These are phyloP conservation scores for Actinostola sp. DNA, from an alignment of 92 coral and sea anemone species.

Conservation along the genomic window DNA sequence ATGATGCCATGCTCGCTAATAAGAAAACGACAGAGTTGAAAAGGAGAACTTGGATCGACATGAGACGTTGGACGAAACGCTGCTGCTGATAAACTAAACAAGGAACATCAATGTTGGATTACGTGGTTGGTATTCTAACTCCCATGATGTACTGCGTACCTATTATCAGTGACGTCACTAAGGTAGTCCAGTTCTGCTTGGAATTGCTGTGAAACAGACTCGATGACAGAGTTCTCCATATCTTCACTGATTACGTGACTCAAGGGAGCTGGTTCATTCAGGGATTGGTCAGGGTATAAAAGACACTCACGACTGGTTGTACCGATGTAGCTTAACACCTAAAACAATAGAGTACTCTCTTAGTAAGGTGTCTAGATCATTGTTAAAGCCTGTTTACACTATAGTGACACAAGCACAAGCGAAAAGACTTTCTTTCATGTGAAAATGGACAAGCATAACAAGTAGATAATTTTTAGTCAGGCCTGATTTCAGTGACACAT, in stretches of 20 bases:
- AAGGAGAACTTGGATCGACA: slow-evolving; percentile 84
- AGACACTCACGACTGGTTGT: slow-evolving; percentile 90
- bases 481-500: too few relatives aligned
- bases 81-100: slow-evolving; percentile 54
- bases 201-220: slow-evolving; percentile 74
- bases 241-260: slow-evolving; percentile 64
- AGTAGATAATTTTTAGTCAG: too few relatives aligned
- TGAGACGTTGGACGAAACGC: slow-evolving; percentile 77
- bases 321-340: slow-evolving; percentile 85
- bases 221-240: slow-evolving; percentile 81
- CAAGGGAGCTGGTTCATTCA: slow-evolving; percentile 96
- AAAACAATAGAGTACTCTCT: too few relatives aligned
- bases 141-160: slow-evolving; percentile 55
- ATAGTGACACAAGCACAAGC: too few relatives aligned
- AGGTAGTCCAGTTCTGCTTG: slow-evolving; percentile 60
- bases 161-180: slow-evolving; percentile 58
- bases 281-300: slow-evolving; percentile 85
- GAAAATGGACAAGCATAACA: too few relatives aligned
- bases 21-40: slow-evolving; percentile 91
- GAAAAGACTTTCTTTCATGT: too few relatives aligned
- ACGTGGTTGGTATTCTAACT: neutral
- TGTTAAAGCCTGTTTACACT: too few relatives aligned
- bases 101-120: neutral
- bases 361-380: too few relatives aligned
- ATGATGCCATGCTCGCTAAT: slow-evolving; percentile 88